These are phyloP conservation scores for Adrianichthys oophorus DNA, from an alignment of 2,797 vertebrate genomes.

Conservation along the genomic window DNA sequence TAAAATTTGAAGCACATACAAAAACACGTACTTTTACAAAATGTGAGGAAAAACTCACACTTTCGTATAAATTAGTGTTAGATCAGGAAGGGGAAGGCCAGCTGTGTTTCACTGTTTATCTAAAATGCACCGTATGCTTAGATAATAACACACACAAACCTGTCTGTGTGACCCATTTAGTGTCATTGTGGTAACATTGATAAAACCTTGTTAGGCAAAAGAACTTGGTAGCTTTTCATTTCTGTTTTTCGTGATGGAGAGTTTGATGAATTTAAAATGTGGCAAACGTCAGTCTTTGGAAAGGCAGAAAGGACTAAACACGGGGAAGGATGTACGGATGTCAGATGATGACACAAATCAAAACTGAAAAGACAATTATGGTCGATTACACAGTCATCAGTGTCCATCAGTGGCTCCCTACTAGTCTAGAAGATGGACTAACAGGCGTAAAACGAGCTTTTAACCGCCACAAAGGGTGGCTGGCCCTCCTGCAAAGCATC, in stretches of 20 bases:
- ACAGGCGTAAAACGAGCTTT: conserved; percentile 99
- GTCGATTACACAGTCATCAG: conserved; percentile 99
- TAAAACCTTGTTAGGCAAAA: conserved; percentile 56
- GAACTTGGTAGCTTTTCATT: conserved; percentile 67
- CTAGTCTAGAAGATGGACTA: conserved; percentile 88
- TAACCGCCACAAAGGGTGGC: conserved; percentile 91
- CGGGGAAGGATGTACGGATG: conserved; percentile 59
- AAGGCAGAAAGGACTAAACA: conserved; percentile 39
- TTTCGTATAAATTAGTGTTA: background rate
- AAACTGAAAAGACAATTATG: conserved; percentile 99
- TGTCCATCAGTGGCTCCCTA: conserved; percentile 87
- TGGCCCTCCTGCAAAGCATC: conserved; percentile 69
- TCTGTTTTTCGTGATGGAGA: conserved; percentile 60
- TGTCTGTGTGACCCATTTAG: conserved; percentile 29
- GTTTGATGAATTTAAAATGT: conserved; percentile 67
- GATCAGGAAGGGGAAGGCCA: conserved; percentile 10
- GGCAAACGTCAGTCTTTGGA: conserved; percentile 59
- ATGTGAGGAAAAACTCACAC: background rate
- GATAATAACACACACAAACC: conserved; percentile 31
- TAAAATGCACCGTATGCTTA: conserved; percentile 35
- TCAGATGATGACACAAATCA: conserved; percentile 94
- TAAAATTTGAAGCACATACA: background rate
- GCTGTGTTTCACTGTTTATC: conserved; percentile 6
- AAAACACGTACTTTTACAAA: background rate
- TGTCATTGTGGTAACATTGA: conserved; percentile 57